A percentile compares a stretch with the other conserved stretches of the same genome.
Evolutionary conservation across 2,888 invertebrate species (phyloP).

Genomic region (Entomobrya proxima): DNA sequence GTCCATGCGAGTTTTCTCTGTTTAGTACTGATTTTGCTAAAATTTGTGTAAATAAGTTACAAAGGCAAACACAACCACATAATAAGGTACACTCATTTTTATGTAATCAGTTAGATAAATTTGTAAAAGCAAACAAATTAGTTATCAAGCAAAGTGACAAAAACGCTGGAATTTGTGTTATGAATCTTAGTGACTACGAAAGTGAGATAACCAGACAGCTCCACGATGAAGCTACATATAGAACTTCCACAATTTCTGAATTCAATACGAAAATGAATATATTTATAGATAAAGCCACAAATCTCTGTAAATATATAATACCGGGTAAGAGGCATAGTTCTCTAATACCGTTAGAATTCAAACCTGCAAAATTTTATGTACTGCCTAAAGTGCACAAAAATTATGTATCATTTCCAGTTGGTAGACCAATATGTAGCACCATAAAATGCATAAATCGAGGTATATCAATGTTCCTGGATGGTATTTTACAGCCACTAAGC

Average conservation of each 20-base stretch:
- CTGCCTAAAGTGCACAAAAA: constrained; percentile 16
- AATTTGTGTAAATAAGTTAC: no score
- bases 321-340: not conserved
- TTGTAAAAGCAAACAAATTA: not conserved
- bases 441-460: not conserved
- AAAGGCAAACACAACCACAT: no score
- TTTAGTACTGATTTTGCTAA: no score
- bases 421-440: constrained; percentile 4
- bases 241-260: not conserved
- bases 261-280: not conserved
- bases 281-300: not conserved
- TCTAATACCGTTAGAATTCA: not conserved
- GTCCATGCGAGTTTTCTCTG: no score
- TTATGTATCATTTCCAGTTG: not conserved
- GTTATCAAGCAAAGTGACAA: not conserved
- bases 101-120: no score
- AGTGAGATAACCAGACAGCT: not conserved
- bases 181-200: not conserved
- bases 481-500: not conserved
- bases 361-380: constrained; percentile 30
- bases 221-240: not conserved
- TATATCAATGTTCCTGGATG: not conserved
- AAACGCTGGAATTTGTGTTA: not conserved
- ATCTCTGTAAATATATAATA: not conserved
- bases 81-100: not conserved